These are phyloP conservation scores for Melospiza melodia DNA, from an alignment of 2,113 vertebrate species.

Conservation along the genomic window DNA sequence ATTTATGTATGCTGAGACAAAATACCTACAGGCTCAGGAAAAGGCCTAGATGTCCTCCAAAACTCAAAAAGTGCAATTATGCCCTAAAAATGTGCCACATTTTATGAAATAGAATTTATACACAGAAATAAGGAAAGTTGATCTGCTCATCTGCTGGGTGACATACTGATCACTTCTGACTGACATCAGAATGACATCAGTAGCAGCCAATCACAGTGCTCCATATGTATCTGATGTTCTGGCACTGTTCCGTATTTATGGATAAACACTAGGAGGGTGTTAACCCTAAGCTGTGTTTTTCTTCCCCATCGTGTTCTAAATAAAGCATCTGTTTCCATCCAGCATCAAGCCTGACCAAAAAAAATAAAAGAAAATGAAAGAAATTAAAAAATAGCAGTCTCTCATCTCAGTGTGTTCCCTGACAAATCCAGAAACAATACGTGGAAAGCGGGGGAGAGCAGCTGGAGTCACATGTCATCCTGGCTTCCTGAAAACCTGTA, in stretches of 20 bases:
- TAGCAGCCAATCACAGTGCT: slow-evolving; percentile 63
- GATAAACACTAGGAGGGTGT: slow-evolving; percentile 71
- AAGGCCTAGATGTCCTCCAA: neutral
- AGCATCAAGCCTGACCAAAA: slow-evolving; percentile 39
- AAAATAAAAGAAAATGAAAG: neutral
- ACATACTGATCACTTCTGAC: neutral
- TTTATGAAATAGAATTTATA: slow-evolving; percentile 34
- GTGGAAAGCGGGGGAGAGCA: slow-evolving; percentile 57
- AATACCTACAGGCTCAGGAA: neutral
- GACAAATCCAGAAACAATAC: slow-evolving; percentile 70
- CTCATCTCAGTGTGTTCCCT: slow-evolving; percentile 57
- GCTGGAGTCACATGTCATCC: slow-evolving; percentile 2
- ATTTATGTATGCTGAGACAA: neutral
- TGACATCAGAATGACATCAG: slow-evolving; percentile 72
- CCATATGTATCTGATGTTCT: slow-evolving; percentile 57
- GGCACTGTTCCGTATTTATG: slow-evolving; percentile 68
- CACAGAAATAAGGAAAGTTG: slow-evolving; percentile 20
- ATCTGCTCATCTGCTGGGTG: slow-evolving; percentile 56
- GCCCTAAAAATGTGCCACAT: neutral
- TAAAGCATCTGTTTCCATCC: slow-evolving; percentile 69
- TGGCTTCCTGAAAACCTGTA: slow-evolving; percentile 56
- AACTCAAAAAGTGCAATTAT: neutral
- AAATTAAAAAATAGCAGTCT: neutral
- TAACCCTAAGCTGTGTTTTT: slow-evolving; percentile 63
- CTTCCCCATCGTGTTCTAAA: slow-evolving; percentile 69